Percentiles rank a stretch among this genome's conserved stretches.
Conservation (phyloP, 2,797 vertebrate genomes). For the Adrianichthys oophorus region DNA sequence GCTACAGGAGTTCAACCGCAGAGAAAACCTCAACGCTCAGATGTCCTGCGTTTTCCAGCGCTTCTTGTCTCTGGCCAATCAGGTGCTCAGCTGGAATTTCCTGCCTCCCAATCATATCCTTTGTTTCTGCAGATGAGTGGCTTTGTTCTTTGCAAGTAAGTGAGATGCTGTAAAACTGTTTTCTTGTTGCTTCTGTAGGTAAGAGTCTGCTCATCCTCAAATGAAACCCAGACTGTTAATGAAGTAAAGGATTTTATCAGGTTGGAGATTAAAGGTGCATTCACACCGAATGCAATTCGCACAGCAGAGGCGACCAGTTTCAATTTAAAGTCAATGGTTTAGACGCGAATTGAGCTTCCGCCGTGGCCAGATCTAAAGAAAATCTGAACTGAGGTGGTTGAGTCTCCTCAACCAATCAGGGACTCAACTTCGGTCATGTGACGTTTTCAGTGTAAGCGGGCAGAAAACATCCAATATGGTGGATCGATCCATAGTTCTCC, state of each 20-base stretch:
- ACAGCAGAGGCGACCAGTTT: too few species aligned
- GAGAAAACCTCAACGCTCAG: constrained; percentile 94
- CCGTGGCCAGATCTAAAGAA: too few species aligned
- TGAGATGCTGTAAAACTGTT: neutral
- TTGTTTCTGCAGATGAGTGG: constrained; percentile 42
- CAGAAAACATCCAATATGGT: too few species aligned
- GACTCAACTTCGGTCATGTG: too few species aligned
- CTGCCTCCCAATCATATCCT: constrained; percentile 99
- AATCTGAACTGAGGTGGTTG: too few species aligned
- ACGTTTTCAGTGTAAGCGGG: too few species aligned
- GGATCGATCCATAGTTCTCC: too few species aligned
- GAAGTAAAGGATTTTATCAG: neutral
- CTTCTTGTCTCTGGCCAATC: constrained; percentile 87
- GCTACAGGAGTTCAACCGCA: constrained; percentile 95
- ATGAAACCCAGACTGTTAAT: neutral
- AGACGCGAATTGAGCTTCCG: too few species aligned
- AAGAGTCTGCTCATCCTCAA: too few species aligned
- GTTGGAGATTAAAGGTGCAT: neutral
- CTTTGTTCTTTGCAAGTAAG: neutral
- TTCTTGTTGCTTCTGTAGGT: neutral
- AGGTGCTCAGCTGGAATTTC: constrained; percentile 99
- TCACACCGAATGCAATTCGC: neutral
- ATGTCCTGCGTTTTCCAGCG: constrained; percentile 99
- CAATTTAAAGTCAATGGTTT: too few species aligned
- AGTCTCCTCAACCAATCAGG: too few species aligned